phyloP scores from a whole-genome alignment of 37 sponge, comb jelly and placozoan genomes.

The Halisarca cf. caerulea region DNA sequence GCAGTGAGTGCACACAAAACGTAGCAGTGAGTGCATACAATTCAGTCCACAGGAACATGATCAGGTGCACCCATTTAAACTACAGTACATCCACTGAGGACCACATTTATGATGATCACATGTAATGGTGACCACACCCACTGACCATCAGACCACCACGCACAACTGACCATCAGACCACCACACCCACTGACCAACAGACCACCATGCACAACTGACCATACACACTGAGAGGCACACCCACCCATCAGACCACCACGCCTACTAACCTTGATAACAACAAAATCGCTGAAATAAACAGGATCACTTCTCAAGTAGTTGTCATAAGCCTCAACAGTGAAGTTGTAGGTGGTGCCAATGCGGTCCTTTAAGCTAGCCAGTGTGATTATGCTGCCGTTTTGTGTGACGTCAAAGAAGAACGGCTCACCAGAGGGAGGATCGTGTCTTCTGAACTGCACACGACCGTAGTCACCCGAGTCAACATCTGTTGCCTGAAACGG shows the following conservation, averaged over 20 bases:
- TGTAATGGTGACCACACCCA: too few species aligned
- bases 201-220: neutral
- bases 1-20: too few species aligned
- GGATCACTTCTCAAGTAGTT: neutral
- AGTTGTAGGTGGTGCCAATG: conserved; percentile 4
- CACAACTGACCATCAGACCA: too few species aligned
- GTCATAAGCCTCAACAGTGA: conserved; percentile 22
- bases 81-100: too few species aligned
- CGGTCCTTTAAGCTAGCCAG: conserved; percentile 8
- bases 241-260: neutral
- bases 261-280: neutral
- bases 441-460: neutral
- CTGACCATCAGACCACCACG: too few species aligned
- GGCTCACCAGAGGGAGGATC: conserved; percentile 12
- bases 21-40: too few species aligned
- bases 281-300: neutral
- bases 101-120: too few species aligned
- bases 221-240: neutral
- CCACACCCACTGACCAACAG: too few species aligned
- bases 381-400: neutral
- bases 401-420: conserved; percentile 9
- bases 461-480: neutral
- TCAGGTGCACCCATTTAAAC: too few species aligned
- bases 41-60: too few species aligned
- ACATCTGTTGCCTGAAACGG: neutral